Conservation (phyloP, 2,113 vertebrate genomes). For the Ornithorhynchus anatinus region DNA sequence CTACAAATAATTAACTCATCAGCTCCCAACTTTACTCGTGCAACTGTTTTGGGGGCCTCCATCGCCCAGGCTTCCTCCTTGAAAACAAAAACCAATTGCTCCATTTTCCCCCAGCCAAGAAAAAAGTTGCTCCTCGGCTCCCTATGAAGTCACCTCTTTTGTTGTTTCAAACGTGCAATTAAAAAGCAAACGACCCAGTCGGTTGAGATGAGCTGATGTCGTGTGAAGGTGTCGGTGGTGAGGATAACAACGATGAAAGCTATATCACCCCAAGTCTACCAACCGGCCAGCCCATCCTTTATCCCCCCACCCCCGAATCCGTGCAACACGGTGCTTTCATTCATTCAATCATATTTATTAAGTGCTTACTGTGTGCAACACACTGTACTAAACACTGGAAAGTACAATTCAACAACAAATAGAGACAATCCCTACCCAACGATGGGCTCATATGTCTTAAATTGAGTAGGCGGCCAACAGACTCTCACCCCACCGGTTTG, state of each 20-base stretch:
- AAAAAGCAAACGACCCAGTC: conserved; percentile 67
- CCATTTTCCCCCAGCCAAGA: conserved; percentile 61
- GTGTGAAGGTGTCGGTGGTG: conserved; percentile 57
- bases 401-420: no score
- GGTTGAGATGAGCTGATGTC: conserved; percentile 53
- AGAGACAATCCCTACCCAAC: no score
- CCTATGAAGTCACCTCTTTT: conserved; percentile 74
- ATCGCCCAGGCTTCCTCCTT: conserved; percentile 64
- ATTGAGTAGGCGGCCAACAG: no score
- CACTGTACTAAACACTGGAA: no score
- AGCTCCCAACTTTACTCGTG: conserved; percentile 23
- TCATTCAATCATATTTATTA: no score
- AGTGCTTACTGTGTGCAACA: no score
- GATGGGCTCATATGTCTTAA: no score
- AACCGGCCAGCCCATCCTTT: background rate
- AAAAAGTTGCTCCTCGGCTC: conserved; percentile 48
- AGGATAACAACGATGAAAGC: conserved; percentile 47
- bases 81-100: conserved; percentile 73
- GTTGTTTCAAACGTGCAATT: conserved; percentile 74
- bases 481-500: no score
- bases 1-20: conserved; percentile 28
- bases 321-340: no score
- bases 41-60: conserved; percentile 51
- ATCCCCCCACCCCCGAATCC: background rate
- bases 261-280: conserved; percentile 34